Conservation (phyloP, 2,113 vertebrate species). For the Chionomys nivalis region DNA sequence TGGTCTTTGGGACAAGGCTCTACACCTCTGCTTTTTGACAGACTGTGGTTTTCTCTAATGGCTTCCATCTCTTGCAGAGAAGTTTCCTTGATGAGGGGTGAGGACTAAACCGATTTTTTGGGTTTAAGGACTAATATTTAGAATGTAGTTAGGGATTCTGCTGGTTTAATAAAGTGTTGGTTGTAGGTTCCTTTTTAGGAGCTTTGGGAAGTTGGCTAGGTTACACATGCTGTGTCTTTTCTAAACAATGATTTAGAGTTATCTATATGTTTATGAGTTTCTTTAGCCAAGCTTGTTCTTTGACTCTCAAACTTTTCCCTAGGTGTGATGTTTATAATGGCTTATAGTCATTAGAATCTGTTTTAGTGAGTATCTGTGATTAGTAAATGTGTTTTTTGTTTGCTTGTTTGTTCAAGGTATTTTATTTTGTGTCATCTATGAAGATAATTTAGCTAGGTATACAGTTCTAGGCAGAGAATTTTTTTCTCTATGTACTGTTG, state of each 20-base stretch:
- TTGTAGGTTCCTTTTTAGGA: background rate
- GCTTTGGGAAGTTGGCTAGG: background rate
- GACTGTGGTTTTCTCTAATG: background rate
- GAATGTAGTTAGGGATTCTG: background rate
- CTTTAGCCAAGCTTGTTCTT: background rate
- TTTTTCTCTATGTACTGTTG: background rate
- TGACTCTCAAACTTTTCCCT: background rate
- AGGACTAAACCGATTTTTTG: background rate
- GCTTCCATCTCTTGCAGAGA: background rate
- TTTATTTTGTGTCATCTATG: background rate
- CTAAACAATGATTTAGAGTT: background rate
- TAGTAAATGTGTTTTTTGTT: background rate
- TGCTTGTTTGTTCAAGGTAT: background rate
- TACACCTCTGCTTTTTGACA: background rate
- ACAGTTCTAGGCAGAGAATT: background rate
- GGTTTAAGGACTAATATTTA: background rate
- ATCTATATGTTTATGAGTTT: background rate
- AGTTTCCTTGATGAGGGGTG: background rate
- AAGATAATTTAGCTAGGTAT: background rate
- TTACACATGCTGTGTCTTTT: background rate
- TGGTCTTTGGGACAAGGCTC: background rate
- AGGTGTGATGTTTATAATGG: background rate
- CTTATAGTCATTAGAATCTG: background rate
- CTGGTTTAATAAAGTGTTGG: background rate
- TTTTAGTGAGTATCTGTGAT: background rate